Percentiles rank a stretch among this genome's conserved stretches.
Evolutionary conservation across 2,888 invertebrate genomes (phyloP).

Genomic region (Zele albiditarsus): DNA sequence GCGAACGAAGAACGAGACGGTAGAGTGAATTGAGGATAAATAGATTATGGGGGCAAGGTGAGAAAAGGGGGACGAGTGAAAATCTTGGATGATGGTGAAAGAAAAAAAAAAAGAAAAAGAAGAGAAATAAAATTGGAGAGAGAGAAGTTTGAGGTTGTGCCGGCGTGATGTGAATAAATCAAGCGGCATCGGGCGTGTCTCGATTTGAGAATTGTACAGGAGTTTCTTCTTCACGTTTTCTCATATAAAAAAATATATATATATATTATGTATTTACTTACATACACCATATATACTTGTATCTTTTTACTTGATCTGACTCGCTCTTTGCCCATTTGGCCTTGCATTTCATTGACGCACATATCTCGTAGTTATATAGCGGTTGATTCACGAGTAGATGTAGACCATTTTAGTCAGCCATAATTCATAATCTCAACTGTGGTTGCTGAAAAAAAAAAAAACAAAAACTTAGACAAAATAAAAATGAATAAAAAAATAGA

Average conservation of each 20-base stretch:
- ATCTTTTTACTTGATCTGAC: neutral
- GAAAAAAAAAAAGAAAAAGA: constrained; percentile 38
- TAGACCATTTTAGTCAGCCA: constrained; percentile 21
- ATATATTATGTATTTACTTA: neutral
- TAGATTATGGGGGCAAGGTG: constrained; percentile 4
- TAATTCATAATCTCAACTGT: constrained; percentile 3
- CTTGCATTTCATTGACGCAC: constrained; percentile 2
- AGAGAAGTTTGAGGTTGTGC: constrained; percentile 42
- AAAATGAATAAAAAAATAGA: neutral
- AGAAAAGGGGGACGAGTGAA: constrained; percentile 42
- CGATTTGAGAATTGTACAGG: constrained; percentile 44
- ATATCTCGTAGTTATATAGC: neutral
- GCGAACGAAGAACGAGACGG: constrained; percentile 18
- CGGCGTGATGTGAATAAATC: constrained; percentile 70
- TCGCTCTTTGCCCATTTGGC: constrained; percentile 2
- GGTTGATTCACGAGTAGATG: constrained; percentile 20
- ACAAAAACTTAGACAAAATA: too few relatives aligned
- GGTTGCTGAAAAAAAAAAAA: neutral
- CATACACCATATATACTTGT: neutral
- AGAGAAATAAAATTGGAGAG: constrained; percentile 33
- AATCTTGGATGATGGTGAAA: constrained; percentile 42
- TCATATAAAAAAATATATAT: neutral
- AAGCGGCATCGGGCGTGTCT: constrained; percentile 51
- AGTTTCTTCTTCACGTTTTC: constrained; percentile 35
- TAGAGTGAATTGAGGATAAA: constrained; percentile 17